phyloP scores from a whole-genome alignment of 2,888 invertebrate species.

The Melipona bicolor region DNA sequence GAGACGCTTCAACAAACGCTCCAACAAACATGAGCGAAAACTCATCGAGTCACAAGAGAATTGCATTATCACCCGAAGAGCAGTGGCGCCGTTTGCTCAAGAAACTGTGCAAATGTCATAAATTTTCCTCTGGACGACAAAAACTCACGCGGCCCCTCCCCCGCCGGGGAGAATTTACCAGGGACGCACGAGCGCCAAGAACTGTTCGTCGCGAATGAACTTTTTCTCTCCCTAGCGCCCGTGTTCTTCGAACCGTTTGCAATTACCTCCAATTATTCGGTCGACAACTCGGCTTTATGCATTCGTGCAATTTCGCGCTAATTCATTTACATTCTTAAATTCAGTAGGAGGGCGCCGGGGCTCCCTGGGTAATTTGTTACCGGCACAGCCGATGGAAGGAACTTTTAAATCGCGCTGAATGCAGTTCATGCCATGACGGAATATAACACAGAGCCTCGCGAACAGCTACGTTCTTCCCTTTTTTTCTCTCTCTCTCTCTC shows the following conservation, averaged over 20 bases:
- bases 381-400: slow-evolving; percentile 30
- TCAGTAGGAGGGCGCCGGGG: not conserved
- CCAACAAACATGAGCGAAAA: not conserved
- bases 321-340: slow-evolving; percentile 55
- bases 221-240: not conserved
- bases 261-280: slow-evolving; percentile 48
- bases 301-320: slow-evolving; percentile 45
- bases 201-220: slow-evolving; percentile 6
- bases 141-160: not conserved
- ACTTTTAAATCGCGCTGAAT: slow-evolving; percentile 46
- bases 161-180: not conserved
- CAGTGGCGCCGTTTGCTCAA: not conserved
- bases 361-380: slow-evolving; percentile 44
- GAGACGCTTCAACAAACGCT: too few species aligned
- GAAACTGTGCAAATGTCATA: slow-evolving; percentile 27
- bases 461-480: too few species aligned
- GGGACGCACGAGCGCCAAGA: not conserved
- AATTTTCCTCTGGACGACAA: not conserved
- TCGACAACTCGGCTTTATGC: slow-evolving; percentile 25
- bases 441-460: slow-evolving; percentile 15
- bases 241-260: slow-evolving; percentile 4
- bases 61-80: not conserved
- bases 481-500: too few species aligned
- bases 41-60: not conserved
- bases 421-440: slow-evolving; percentile 15